phyloP scores from a whole-genome alignment of 2,113 vertebrate genomes.

The Anhinga rufa region DNA sequence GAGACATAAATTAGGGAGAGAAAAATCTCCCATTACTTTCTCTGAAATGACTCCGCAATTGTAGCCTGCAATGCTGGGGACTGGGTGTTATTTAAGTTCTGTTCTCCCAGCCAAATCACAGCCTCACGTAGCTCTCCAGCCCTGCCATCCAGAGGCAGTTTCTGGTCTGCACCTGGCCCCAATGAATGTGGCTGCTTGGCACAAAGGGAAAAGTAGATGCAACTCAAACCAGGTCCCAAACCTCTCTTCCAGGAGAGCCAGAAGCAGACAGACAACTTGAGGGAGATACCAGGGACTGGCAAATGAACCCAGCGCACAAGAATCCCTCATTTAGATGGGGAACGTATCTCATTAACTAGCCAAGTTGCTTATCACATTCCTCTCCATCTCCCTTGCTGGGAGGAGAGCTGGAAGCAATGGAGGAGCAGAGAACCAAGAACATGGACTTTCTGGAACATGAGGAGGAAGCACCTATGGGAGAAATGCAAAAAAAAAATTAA shows the following conservation, averaged over 20 bases:
- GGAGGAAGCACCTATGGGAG: background rate
- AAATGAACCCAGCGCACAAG: background rate
- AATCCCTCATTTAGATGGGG: background rate
- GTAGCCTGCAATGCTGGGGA: background rate
- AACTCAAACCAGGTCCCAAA: background rate
- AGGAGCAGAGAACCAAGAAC: background rate
- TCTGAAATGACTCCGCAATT: slow-evolving; percentile 7
- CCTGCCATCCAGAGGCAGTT: background rate
- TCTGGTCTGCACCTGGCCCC: background rate
- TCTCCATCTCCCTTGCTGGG: background rate
- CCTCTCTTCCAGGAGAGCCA: background rate
- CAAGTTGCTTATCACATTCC: background rate
- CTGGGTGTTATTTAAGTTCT: background rate
- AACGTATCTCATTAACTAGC: background rate
- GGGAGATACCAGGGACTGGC: background rate
- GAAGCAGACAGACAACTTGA: background rate
- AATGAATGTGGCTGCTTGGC: background rate
- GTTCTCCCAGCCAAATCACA: background rate
- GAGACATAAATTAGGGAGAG: slow-evolving; percentile 53
- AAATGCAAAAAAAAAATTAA: background rate
- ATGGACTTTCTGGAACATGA: background rate
- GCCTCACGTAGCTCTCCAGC: background rate
- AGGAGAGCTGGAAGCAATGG: background rate
- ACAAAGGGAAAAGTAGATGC: background rate
- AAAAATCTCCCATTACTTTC: slow-evolving; percentile 20